phyloP scores from a whole-genome alignment of 2,797 vertebrate genomes.

The Diglossa cyanea region DNA sequence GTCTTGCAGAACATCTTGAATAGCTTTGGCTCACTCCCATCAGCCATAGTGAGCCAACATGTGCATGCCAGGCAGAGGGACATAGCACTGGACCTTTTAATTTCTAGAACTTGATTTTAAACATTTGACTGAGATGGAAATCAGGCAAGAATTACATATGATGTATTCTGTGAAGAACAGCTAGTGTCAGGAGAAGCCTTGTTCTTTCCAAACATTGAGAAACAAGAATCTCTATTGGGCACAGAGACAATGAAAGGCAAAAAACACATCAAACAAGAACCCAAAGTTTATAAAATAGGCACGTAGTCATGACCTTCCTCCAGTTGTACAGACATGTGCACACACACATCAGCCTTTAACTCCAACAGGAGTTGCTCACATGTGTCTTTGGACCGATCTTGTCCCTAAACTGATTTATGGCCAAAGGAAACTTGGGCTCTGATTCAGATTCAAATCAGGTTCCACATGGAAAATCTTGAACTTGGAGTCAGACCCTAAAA shows the following conservation, averaged over 20 bases:
- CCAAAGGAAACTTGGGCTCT: conserved; percentile 32
- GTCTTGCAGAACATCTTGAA: background rate
- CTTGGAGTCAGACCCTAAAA: conserved; percentile 30
- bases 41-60: background rate
- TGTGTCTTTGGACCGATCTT: conserved; percentile 32
- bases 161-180: background rate
- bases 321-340: background rate
- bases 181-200: background rate
- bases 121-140: background rate
- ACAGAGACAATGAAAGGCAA: background rate
- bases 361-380: conserved; percentile 3
- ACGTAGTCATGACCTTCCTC: background rate
- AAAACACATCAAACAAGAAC: background rate
- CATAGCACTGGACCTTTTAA: background rate
- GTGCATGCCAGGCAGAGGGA: background rate
- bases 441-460: conserved; percentile 54
- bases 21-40: background rate
- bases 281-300: background rate
- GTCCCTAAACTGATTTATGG: conserved; percentile 46
- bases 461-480: conserved; percentile 56
- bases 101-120: background rate
- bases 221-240: background rate
- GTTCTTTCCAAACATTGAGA: background rate
- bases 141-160: background rate
- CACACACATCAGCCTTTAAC: background rate